phyloP scores from a whole-genome alignment of 2,888 invertebrate genomes.

The Sinohyriopsis cumingii region DNA sequence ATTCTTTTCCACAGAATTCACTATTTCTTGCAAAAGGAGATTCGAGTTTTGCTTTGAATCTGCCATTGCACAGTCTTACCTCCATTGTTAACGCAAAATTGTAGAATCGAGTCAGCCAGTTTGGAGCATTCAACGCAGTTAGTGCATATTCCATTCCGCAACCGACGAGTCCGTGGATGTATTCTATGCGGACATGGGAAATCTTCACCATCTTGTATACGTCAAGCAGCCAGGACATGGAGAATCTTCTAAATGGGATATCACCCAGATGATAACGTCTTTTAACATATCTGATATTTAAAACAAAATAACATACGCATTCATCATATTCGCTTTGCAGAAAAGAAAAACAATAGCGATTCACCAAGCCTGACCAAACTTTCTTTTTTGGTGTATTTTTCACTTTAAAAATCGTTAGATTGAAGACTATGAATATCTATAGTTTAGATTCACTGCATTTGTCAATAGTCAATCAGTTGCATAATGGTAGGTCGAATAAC shows the following conservation, averaged over 20 bases:
- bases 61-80: too few species aligned
- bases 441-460: neutral
- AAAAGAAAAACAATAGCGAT: too few species aligned
- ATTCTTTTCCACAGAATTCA: too few species aligned
- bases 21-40: too few species aligned
- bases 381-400: too few species aligned
- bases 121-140: conserved; percentile 16
- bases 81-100: too few species aligned
- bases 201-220: conserved; percentile 19
- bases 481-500: too few species aligned
- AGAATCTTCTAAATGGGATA: conserved; percentile 3
- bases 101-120: conserved; percentile 9
- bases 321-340: too few species aligned
- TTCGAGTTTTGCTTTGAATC: too few species aligned
- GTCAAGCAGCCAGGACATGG: conserved; percentile 29
- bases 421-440: neutral
- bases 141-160: conserved; percentile 26
- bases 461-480: too few species aligned
- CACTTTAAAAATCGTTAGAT: neutral
- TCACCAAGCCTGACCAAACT: too few species aligned
- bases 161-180: conserved; percentile 27
- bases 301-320: too few species aligned
- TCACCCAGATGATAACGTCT: conserved; percentile 13
- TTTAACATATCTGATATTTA: conserved; percentile 1
- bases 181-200: conserved; percentile 15